Evolutionary conservation across 2,888 invertebrate genomes (phyloP).

Genomic region (Drosophila percnosoma): DNA sequence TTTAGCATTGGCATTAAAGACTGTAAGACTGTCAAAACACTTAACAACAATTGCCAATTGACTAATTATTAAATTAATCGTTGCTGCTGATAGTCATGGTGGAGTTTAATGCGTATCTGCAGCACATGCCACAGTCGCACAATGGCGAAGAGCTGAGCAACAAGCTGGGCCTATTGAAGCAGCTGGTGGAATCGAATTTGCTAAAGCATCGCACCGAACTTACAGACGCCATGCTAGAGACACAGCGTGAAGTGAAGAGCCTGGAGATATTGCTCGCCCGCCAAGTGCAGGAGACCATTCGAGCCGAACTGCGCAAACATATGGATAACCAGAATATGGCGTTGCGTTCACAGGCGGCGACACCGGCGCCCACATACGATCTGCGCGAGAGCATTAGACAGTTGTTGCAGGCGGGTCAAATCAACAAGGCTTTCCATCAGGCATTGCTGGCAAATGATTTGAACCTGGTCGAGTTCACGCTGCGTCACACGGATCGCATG

Average conservation of each 20-base stretch:
- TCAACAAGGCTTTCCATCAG: constrained; percentile 95
- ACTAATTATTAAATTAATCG: constrained; percentile 19
- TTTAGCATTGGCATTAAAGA: constrained; percentile 96
- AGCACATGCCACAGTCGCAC: constrained; percentile 84
- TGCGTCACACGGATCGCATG: constrained; percentile 92
- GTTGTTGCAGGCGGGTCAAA: constrained; percentile 89
- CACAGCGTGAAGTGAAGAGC: constrained; percentile 83
- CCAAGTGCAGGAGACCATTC: constrained; percentile 83
- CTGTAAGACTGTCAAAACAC: constrained; percentile 86
- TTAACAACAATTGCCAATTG: background rate
- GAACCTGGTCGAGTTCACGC: constrained; percentile 93
- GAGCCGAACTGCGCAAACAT: constrained; percentile 84
- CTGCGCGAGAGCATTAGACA: constrained; percentile 89
- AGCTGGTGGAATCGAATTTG: constrained; percentile 79
- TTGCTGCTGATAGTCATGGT: constrained; percentile 84
- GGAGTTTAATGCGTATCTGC: constrained; percentile 85
- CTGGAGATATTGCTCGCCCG: constrained; percentile 81
- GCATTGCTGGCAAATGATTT: constrained; percentile 95
- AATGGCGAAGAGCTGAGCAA: constrained; percentile 82
- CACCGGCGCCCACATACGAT: constrained; percentile 89
- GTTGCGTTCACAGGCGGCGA: constrained; percentile 90
- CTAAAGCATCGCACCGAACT: constrained; percentile 80
- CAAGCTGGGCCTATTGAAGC: constrained; percentile 80
- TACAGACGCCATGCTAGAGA: constrained; percentile 82
- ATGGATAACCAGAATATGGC: constrained; percentile 88